Evolutionary conservation across 2,113 vertebrate species (phyloP), one percentile per base, ranked within the genome.

Genomic region (Pycnonotus jocosus): DNA sequence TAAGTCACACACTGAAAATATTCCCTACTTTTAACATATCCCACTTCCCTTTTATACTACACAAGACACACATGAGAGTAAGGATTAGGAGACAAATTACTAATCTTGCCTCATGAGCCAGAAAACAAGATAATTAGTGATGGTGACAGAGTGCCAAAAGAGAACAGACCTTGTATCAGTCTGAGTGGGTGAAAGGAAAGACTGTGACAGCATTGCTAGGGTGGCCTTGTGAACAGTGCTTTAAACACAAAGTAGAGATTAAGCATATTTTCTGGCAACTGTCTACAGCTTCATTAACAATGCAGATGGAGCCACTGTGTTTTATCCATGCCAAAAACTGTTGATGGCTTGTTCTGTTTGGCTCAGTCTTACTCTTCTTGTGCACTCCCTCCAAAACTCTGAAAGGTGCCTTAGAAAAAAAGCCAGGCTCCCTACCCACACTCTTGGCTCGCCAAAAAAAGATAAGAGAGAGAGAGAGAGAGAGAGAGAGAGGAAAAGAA

Each of bases 221-320:
- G 58, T 87, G 72, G 68, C 73, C 81, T 82, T 85, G 30, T 27
- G 35, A 96, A 61, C 92, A 92, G 17, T 27, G 47, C 58, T 61
- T 88, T 66, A 79, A 58, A 73, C 30, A 66, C 64, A 51, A 71
- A 57, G 50, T 50, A 77, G 78, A 90, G 88, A 83, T 92, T 90
- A 86, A 88, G 70, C 70, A 33, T 90, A 82, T 88, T 95, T 86
- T 23, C 44, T 96, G 92, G 92, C 93, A 96, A 10, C 57, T n/a
- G 30, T 66, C 72, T 92, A 35, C 62, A 83, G 60, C 68, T 92
- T 90, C 56, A n/a, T 60, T 74, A 86, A 88, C 64, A 92, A 47
- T 33, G 28, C 3, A 17, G 58, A 82, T 2, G 8, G 81, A 96
- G 51, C 58, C 79, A 56, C 87, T 24, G 24, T 37, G 25, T 70